Evolutionary conservation across 2,888 invertebrate genomes (phyloP).

Genomic region (Mantis religiosa): DNA sequence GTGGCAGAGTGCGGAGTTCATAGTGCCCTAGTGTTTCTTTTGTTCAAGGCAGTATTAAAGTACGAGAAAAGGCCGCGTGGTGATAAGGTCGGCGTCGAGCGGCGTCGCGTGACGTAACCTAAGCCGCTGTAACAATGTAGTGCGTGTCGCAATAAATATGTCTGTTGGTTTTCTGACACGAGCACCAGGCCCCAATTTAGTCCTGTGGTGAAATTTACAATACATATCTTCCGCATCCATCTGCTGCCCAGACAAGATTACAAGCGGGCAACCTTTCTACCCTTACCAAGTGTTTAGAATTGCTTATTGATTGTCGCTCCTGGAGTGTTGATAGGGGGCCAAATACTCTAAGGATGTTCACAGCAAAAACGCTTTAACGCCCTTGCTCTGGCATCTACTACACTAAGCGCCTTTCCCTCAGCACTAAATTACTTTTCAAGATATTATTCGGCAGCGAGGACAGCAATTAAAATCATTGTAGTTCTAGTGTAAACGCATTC

Average conservation of each 20-base stretch:
- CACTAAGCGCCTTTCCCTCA: too few relatives aligned
- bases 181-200: neutral
- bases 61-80: neutral
- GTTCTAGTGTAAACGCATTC: too few relatives aligned
- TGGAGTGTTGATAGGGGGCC: neutral
- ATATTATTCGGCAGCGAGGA: too few relatives aligned
- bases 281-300: neutral
- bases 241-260: neutral
- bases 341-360: neutral
- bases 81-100: neutral
- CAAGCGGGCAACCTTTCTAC: neutral
- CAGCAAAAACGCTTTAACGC: neutral
- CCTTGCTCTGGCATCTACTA: neutral
- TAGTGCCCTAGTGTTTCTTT: neutral
- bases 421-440: too few relatives aligned
- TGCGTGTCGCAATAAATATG: constrained; percentile 8
- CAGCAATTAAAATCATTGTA: too few relatives aligned
- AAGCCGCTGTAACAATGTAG: neutral
- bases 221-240: neutral
- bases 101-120: neutral
- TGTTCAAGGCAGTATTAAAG: neutral
- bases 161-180: constrained; percentile 1
- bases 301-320: neutral
- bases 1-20: too few relatives aligned
- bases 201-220: constrained; percentile 2